Conservation (phyloP, 2,888 invertebrate genomes). For the Emesis castigata region DNA sequence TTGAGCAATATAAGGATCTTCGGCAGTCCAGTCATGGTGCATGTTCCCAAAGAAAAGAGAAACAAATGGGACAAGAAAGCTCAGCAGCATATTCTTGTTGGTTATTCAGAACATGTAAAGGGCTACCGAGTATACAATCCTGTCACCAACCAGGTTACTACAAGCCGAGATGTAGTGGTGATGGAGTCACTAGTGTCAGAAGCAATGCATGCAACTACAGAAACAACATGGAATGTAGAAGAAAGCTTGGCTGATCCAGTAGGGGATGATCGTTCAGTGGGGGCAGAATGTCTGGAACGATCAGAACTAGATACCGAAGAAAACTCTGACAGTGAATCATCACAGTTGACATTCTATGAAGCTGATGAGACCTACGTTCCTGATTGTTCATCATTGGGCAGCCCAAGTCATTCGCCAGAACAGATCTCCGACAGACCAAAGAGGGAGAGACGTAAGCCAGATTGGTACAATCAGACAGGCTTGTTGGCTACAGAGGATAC, state of each 20-base stretch:
- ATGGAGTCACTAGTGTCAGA: not conserved
- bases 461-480: not conserved
- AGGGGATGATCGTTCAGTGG: not conserved
- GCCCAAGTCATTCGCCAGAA: not conserved
- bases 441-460: not conserved
- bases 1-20: constrained; percentile 38
- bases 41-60: constrained; percentile 43
- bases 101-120: not conserved
- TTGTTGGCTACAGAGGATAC: not conserved
- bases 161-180: not conserved
- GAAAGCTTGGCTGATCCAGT: not conserved
- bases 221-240: not conserved
- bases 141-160: not conserved
- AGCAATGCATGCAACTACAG: not conserved
- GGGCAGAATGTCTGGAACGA: not conserved
- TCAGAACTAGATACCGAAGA: not conserved
- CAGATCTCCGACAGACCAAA: not conserved
- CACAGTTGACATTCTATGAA: not conserved
- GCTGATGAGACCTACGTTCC: constrained; percentile 8
- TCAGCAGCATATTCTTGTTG: not conserved
- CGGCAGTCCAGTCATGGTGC: constrained; percentile 44
- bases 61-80: constrained; percentile 40
- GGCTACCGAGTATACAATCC: not conserved
- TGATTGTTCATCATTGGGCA: not conserved
- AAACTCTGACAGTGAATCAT: not conserved